Evolutionary conservation across 1,140 invertebrate genomes (phyloP).

Genomic region (Zaprionus inermis): DNA sequence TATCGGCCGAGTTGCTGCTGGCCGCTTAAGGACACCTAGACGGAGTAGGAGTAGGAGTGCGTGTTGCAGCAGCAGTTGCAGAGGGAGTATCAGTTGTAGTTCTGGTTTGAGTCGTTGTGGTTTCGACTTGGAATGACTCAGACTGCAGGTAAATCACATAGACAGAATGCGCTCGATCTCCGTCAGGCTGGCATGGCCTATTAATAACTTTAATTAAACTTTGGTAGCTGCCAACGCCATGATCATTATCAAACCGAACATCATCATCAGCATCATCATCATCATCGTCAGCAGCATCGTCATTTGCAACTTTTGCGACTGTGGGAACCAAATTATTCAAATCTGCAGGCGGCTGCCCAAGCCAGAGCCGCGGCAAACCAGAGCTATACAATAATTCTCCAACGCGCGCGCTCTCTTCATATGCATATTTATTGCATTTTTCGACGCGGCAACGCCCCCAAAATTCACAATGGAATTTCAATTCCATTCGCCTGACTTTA

Average conservation of each 20-base stretch:
- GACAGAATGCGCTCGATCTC: slow-evolving; percentile 9
- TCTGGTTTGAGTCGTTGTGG: not conserved
- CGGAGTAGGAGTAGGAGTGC: slow-evolving; percentile 1
- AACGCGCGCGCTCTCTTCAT: slow-evolving; percentile 67
- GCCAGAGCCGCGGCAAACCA: not conserved
- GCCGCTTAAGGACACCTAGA: slow-evolving; percentile 51
- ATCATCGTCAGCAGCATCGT: slow-evolving; percentile 8
- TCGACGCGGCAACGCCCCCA: slow-evolving; percentile 83
- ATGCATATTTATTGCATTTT: slow-evolving; percentile 84
- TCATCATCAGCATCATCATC: slow-evolving; percentile 7
- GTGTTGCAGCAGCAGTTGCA: not conserved
- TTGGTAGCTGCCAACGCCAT: slow-evolving; percentile 28
- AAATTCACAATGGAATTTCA: slow-evolving; percentile 83
- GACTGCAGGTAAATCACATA: slow-evolving; percentile 62
- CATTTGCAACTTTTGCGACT: slow-evolving; percentile 19
- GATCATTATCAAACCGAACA: slow-evolving; percentile 11
- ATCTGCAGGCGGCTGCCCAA: slow-evolving; percentile 46
- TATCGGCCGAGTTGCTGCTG: slow-evolving; percentile 26
- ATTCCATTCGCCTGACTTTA: slow-evolving; percentile 72
- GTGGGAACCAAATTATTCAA: slow-evolving; percentile 84
- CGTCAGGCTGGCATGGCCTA: slow-evolving; percentile 51
- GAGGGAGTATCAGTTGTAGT: not conserved
- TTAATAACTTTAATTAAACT: slow-evolving; percentile 83
- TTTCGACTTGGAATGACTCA: not conserved
- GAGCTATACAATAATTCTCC: slow-evolving; percentile 51